Evolutionary conservation across 2,888 invertebrate species (phyloP).

Genomic region (Eupithecia pulchellata): DNA sequence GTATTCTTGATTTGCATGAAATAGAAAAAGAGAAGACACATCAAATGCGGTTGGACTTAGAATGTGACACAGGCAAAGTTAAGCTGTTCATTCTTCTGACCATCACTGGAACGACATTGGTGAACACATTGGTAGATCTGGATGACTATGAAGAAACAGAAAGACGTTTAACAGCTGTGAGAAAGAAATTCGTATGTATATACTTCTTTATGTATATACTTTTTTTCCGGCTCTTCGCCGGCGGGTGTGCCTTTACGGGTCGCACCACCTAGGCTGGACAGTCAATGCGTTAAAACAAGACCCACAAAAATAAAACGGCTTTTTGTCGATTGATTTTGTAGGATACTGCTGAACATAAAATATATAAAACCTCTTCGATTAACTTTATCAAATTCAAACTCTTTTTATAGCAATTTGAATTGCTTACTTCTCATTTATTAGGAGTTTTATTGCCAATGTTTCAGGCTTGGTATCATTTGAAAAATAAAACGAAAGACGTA

Average conservation of each 20-base stretch:
- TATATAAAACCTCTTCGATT: too few species aligned
- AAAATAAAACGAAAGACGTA: constrained; percentile 86
- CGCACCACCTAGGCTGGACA: too few species aligned
- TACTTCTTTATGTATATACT: too few species aligned
- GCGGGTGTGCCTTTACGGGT: too few species aligned
- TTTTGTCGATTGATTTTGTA: too few species aligned
- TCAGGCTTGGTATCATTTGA: constrained; percentile 78
- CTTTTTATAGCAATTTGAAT: too few species aligned
- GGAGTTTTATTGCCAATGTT: not conserved
- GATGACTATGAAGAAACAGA: constrained; percentile 91
- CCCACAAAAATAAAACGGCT: too few species aligned
- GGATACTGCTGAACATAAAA: too few species aligned
- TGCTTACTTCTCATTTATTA: not conserved
- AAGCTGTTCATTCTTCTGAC: constrained; percentile 94
- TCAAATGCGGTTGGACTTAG: constrained; percentile 91
- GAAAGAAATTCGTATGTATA: constrained; percentile 87
- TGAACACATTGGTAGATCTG: constrained; percentile 93
- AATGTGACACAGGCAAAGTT: constrained; percentile 88
- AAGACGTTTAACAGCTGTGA: constrained; percentile 82
- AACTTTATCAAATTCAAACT: not conserved
- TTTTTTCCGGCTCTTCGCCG: too few species aligned
- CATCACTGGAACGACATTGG: constrained; percentile 94
- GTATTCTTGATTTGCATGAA: constrained; percentile 90
- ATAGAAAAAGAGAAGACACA: constrained; percentile 95
- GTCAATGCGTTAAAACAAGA: too few species aligned